Evolutionary conservation across 2,888 invertebrate genomes (phyloP).

Genomic region (Monopis laevigella): DNA sequence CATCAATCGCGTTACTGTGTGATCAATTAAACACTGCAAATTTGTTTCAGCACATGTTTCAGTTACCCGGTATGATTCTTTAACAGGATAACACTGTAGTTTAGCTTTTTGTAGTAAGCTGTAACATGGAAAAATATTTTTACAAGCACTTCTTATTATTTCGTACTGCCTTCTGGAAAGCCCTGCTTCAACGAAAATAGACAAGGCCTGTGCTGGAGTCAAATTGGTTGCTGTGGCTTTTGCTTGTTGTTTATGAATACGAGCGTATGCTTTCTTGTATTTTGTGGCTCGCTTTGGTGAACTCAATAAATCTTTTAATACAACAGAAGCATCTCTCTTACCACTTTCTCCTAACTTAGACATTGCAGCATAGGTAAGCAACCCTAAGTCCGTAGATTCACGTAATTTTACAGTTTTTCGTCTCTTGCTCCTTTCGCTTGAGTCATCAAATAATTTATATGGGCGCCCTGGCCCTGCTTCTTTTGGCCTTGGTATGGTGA

Average conservation of each 20-base stretch:
- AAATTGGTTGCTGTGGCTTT: no score
- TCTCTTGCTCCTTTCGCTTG: neutral
- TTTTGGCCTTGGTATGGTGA: constrained; percentile 3
- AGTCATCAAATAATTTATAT: neutral
- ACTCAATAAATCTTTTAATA: constrained; percentile 7
- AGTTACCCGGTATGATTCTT: constrained; percentile 12
- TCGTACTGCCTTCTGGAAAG: constrained; percentile 17
- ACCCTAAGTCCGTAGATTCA: neutral
- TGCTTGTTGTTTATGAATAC: no score
- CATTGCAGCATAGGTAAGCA: constrained; percentile 10
- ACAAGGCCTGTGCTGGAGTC: constrained; percentile 15
- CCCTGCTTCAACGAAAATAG: constrained; percentile 20
- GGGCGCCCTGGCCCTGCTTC: no score
- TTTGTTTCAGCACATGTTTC: constrained; percentile 11
- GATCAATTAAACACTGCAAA: constrained; percentile 13
- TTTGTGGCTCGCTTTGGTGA: constrained; percentile 3
- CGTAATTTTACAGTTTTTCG: neutral
- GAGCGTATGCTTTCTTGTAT: neutral
- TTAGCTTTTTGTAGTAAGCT: constrained; percentile 14
- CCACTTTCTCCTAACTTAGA: neutral
- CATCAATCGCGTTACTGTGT: constrained; percentile 7
- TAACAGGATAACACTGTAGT: constrained; percentile 12
- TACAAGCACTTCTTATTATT: constrained; percentile 15
- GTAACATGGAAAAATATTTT: constrained; percentile 17
- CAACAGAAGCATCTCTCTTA: constrained; percentile 8